Evolutionary conservation across 2,888 invertebrate species (phyloP), one percentile per base, ranked within the genome.

Genomic region (Calliopum simillimum): DNA sequence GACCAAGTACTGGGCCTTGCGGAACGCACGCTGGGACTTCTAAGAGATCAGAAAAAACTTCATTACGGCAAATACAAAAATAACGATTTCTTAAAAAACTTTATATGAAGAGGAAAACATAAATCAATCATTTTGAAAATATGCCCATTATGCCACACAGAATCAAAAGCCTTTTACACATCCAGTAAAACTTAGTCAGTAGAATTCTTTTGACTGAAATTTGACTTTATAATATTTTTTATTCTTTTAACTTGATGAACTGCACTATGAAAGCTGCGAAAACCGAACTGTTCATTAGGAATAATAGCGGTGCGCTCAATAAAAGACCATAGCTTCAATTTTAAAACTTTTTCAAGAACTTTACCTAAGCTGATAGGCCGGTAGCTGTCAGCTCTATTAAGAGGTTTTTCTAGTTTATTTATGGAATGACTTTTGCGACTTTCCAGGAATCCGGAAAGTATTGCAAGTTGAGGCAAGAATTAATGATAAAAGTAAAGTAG

Each of bases 191-290:
- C 59, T 43, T n/a, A 19, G n/a, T 43, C n/a, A n/a, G n/a, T n/a
- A n/a, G n/a, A n/a, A n/a, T n/a, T 43, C 4, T n/a, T n/a, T n/a
- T n/a, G n/a, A n/a, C n/a, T n/a, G n/a, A n/a, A n/a, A n/a, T n/a
- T n/a, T n/a, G n/a, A n/a, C 3, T 12, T n/a, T 59, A 19, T 6
- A 43, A 59, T 3, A 2, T 13, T n/a, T 59, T 11, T 19, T 13
- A n/a, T 59, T 13, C n/a, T 59, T 41, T 11, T 14, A 59, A 59
- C 44, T 59, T 59, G 59, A 59, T 41, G 43, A 19, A 46, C 4
- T 4, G 59, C 21, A 14, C 58, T 58, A 16, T 58, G 58, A 33
- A 4, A 33, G 4, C 33, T 25, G n/a, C 58, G 33, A 14, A 58
- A 33, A 3, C 58, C 58, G 14, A 58, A n/a, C n/a, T n/a, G n/a